Evolutionary conservation across 2,797 vertebrate species (phyloP).

Genomic region (Merluccius polli): DNA sequence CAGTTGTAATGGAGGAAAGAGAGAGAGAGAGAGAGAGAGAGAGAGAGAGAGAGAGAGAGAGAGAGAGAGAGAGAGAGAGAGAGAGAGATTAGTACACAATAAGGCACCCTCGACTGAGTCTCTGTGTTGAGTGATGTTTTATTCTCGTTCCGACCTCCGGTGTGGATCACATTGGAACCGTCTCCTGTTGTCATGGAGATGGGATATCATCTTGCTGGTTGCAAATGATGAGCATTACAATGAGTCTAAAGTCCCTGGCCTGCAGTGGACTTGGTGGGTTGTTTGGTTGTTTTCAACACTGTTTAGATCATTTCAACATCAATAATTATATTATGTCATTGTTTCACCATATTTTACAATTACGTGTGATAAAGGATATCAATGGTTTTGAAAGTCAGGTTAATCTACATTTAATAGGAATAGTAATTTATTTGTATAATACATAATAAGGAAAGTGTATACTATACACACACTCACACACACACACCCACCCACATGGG

Average conservation of each 20-base stretch:
- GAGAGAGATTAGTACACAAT: conserved; percentile 33
- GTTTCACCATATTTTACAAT: not conserved
- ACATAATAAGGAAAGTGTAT: too few species aligned
- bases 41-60: conserved; percentile 41
- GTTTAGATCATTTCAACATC: not conserved
- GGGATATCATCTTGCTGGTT: conserved; percentile 50
- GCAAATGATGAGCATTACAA: conserved; percentile 23
- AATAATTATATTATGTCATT: not conserved
- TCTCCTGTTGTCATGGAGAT: conserved; percentile 60
- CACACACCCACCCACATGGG: not conserved
- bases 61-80: conserved; percentile 39
- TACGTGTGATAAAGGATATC: not conserved
- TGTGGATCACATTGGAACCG: conserved; percentile 30
- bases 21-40: conserved; percentile 11
- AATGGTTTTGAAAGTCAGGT: not conserved
- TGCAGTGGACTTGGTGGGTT: not conserved
- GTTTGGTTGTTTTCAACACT: not conserved
- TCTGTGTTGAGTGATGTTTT: conserved; percentile 57
- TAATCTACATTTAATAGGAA: not conserved
- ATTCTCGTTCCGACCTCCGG: conserved; percentile 22
- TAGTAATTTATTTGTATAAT: not conserved
- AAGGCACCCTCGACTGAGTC: conserved; percentile 46
- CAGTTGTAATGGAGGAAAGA: not conserved
- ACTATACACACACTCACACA: not conserved
- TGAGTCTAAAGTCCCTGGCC: not conserved